Evolutionary conservation across 1,140 invertebrate genomes (phyloP).

Genomic region (Cheumatopsyche charites): DNA sequence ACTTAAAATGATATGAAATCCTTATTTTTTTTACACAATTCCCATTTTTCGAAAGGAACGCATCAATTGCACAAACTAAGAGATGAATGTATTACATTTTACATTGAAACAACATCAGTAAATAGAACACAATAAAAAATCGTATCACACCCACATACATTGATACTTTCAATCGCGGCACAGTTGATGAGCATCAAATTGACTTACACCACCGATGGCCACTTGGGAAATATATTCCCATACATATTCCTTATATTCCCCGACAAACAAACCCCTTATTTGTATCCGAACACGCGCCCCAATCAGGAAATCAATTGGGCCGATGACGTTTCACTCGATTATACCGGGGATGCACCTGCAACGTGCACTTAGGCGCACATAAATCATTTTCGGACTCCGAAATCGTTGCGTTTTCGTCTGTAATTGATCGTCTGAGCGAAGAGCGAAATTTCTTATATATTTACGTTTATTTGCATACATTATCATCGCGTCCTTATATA

Average conservation of each 20-base stretch:
- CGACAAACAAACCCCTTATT: slow-evolving; percentile 38
- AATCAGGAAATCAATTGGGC: slow-evolving; percentile 47
- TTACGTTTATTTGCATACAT: no score
- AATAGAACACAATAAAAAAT: no score
- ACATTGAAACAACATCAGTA: no score
- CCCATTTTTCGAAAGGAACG: no score
- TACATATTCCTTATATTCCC: background rate
- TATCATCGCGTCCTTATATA: no score
- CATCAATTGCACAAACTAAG: no score
- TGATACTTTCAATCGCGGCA: no score
- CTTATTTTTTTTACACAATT: no score
- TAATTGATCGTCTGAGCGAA: background rate
- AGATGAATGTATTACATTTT: no score
- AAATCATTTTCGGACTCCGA: background rate
- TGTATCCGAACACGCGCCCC: slow-evolving; percentile 13
- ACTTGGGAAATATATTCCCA: slow-evolving; percentile 39
- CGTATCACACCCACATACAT: no score
- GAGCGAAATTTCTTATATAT: background rate
- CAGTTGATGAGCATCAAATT: slow-evolving; percentile 31
- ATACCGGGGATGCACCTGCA: slow-evolving; percentile 28
- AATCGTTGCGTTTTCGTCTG: background rate
- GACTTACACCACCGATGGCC: slow-evolving; percentile 18
- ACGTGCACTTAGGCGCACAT: background rate
- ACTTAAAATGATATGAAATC: no score
- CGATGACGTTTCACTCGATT: slow-evolving; percentile 49